These are phyloP conservation scores for Sorex fumeus DNA, from an alignment of 2,113 vertebrate species.

Conservation along the genomic window DNA sequence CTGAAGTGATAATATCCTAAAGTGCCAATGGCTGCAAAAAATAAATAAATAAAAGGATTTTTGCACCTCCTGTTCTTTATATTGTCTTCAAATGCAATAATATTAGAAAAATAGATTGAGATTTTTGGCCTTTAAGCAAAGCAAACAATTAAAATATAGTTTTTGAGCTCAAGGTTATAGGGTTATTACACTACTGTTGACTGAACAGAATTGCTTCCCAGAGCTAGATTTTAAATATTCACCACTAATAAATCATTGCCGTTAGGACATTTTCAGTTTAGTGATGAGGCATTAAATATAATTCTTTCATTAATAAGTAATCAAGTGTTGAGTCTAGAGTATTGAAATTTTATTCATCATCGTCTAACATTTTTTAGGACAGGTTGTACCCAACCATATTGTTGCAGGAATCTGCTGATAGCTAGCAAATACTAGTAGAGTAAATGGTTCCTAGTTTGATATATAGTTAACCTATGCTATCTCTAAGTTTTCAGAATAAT, in stretches of 20 bases:
- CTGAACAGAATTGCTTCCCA: not conserved
- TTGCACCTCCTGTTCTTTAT: conserved; percentile 74
- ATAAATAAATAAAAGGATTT: conserved; percentile 58
- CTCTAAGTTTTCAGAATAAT: not conserved
- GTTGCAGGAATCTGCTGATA: not conserved
- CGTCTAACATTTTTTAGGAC: not conserved
- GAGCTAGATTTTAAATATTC: not conserved
- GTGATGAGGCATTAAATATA: not conserved
- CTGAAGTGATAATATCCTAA: conserved; percentile 75
- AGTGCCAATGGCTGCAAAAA: conserved; percentile 69
- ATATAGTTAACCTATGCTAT: not conserved
- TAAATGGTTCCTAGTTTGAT: not conserved
- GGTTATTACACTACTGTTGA: not conserved
- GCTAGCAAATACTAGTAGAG: not conserved
- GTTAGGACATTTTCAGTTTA: not conserved
- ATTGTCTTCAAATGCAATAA: conserved; percentile 57
- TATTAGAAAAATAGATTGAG: conserved; percentile 48
- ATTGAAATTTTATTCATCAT: conserved; percentile 21
- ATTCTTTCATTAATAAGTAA: conserved; percentile 43
- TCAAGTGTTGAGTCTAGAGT: conserved; percentile 9
- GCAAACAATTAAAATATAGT: conserved; percentile 23
- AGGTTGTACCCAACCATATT: not conserved
- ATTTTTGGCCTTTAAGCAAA: conserved; percentile 58
- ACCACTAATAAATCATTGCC: not conserved
- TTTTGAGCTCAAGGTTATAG: conserved; percentile 4